phyloP scores from a whole-genome alignment of 35 echinoderm and acorn worm species.

The Stichopus chloronotus region DNA sequence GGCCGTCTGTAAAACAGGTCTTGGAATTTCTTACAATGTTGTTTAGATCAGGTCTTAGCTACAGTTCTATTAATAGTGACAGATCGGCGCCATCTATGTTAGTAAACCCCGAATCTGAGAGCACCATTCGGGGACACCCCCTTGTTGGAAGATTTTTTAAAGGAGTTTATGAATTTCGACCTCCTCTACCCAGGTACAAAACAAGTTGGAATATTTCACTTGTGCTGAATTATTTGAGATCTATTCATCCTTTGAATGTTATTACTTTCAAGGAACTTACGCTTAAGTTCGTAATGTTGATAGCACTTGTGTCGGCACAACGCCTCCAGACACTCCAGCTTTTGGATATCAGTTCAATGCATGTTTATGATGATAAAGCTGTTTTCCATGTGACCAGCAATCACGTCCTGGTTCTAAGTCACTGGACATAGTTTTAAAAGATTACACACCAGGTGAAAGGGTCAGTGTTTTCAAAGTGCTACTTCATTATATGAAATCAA shows the following conservation, averaged over 20 bases:
- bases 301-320: background rate
- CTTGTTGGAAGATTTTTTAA: background rate
- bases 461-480: too few species aligned
- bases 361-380: too few species aligned
- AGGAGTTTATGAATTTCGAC: constrained; percentile 17
- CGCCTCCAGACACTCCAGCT: too few species aligned
- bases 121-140: background rate
- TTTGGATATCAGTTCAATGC: too few species aligned
- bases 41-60: constrained; percentile 5
- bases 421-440: background rate
- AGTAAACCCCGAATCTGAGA: background rate
- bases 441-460: too few species aligned
- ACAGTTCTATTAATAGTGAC: constrained; percentile 7
- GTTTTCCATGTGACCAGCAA: constrained; percentile 12
- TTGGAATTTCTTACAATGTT: constrained; percentile 19
- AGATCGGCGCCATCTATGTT: background rate
- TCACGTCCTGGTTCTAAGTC: background rate
- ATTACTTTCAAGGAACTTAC: constrained; percentile 5
- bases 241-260: background rate
- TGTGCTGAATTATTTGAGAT: background rate
- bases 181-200: background rate
- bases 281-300: constrained; percentile 6
- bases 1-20: constrained; percentile 17
- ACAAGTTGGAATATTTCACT: constrained; percentile 21
- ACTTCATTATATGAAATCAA: background rate